Evolutionary conservation across 2,888 invertebrate genomes (phyloP), one percentile per base, ranked within the genome.

Genomic region (Xestoiulus laeticollis): DNA sequence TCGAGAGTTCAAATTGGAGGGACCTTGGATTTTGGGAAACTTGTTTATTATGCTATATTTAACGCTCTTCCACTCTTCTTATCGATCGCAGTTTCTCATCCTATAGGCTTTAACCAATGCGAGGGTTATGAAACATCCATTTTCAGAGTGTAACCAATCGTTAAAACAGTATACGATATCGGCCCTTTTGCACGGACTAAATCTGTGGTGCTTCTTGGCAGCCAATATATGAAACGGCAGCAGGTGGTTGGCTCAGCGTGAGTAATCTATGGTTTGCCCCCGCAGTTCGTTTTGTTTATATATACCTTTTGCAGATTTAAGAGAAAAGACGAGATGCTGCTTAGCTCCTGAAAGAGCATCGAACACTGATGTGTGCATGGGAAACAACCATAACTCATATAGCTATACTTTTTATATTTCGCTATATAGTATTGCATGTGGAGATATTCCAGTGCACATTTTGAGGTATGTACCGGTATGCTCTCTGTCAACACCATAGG

Each of bases 191-290:
- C 38, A 38, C 8, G 38, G 38, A 5, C 5, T 1, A 26, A 26
- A 78, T 78, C 30, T 78, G 12, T 22, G 8, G 38, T 38, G 38
- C 8, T 8, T 68, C 30, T 78, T 14, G 30, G 78, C 59, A 53
- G 53, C n/a, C 53, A 53, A 53, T 53, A 53, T 53, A n/a, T 16
- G 48, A 48, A 19, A 12, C 14, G 16, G 53, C 68, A 78, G 78
- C 78, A 78, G 78, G 78, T 78, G 78, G 78, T 78, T 78, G 78
- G 26, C 30, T 6, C n/a, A 26, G 68, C 68, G 59, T n/a, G 38
- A 22, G 26, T 26, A 6, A 3, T 68, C 26, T 30, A 78, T 78
- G 78, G 78, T 12, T 78, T 12, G 78, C 78, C 78, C 78, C 78
- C 16, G 78, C 26, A 14, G 68, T 30, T 1, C 2, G 68, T 12